These are phyloP conservation scores for Passer domesticus DNA, from an alignment of 2,113 vertebrate species.

Conservation along the genomic window DNA sequence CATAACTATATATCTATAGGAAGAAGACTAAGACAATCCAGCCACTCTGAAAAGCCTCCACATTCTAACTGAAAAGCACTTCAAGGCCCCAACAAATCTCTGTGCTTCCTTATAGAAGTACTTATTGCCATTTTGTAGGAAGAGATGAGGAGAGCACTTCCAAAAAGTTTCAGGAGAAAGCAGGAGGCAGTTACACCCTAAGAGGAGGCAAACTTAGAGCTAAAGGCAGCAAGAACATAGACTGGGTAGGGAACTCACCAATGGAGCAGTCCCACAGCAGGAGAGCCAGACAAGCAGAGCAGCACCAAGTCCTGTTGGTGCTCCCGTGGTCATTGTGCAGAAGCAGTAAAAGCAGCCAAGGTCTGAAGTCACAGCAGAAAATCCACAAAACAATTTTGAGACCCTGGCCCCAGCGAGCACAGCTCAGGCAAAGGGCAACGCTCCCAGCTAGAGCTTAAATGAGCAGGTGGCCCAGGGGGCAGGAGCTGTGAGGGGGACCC, in stretches of 20 bases:
- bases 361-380: not conserved
- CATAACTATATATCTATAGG: not conserved
- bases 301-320: fast-evolving
- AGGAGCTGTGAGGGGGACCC: not conserved
- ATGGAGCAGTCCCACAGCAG: no score
- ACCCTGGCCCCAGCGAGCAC: fast-evolving
- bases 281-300: not conserved
- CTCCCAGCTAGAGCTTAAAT: not conserved
- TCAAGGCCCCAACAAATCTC: not conserved
- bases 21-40: not conserved
- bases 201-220: not conserved
- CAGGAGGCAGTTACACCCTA: not conserved
- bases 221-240: not conserved
- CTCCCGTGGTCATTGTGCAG: fast-evolving
- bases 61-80: not conserved
- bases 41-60: not conserved
- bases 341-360: not conserved
- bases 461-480: fast-evolving
- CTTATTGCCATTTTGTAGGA: not conserved
- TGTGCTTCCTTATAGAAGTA: not conserved
- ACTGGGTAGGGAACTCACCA: not conserved
- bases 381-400: not conserved
- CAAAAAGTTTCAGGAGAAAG: not conserved
- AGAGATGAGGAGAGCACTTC: not conserved
- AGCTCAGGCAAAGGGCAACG: fast-evolving